Conservation (phyloP, 2,888 invertebrate species). For the Heliconius cydno region DNA sequence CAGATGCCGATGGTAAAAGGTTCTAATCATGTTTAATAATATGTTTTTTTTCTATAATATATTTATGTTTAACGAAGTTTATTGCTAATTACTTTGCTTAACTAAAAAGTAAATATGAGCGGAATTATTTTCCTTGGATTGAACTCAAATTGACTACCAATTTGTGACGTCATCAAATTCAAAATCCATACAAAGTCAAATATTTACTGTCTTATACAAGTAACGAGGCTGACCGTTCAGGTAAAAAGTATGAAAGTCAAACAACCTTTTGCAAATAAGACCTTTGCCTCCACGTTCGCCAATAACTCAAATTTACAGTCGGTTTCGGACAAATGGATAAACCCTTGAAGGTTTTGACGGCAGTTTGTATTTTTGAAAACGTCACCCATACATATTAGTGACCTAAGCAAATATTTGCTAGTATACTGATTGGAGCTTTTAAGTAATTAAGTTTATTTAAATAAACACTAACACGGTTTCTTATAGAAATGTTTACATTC, state of each 20-base stretch:
- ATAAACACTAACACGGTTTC: neutral
- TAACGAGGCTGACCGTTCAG: conserved; percentile 4
- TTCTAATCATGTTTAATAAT: neutral
- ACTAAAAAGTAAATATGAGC: too few species aligned
- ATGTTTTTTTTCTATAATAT: too few species aligned
- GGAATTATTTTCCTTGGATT: too few species aligned
- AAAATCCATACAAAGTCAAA: conserved; percentile 2
- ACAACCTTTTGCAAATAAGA: conserved; percentile 18
- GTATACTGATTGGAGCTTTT: neutral
- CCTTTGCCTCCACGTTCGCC: neutral
- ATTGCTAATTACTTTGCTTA: too few species aligned
- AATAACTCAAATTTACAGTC: conserved; percentile 18
- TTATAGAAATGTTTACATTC: neutral
- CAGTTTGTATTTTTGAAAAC: neutral
- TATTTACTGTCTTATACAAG: conserved; percentile 8
- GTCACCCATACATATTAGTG: neutral
- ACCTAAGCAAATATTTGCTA: neutral
- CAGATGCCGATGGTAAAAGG: neutral
- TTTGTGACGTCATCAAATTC: conserved; percentile 1
- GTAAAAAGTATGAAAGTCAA: conserved; percentile 14
- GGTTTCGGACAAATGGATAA: neutral
- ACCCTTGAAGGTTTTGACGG: neutral
- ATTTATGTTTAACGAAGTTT: too few species aligned
- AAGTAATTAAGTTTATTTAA: neutral
- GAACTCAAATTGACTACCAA: too few species aligned